Evolutionary conservation across 1,140 invertebrate species (phyloP), one percentile per base, ranked within the genome.

Genomic region (Rhagoletis pomonella): DNA sequence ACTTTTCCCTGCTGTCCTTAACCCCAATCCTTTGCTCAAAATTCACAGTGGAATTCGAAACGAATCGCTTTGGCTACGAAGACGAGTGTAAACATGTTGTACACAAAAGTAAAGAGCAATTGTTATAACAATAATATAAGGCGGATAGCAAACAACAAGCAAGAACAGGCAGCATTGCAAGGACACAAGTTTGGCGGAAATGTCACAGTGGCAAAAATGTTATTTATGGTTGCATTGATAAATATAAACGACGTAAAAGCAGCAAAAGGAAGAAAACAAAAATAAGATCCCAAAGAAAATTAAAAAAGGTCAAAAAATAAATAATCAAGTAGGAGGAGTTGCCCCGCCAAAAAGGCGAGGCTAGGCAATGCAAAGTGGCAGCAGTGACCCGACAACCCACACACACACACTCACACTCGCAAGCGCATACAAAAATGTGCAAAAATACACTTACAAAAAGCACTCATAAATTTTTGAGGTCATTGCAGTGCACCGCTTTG

Each of bases 391-490:
- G 17, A 62, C 17, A 62, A 62, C 10, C 10, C 69, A 12, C 47
- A 29, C n/a, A 81, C 47, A 55, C 73, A 55, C 47, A n/a, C 14
- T 0, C 29, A 29, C 69, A 12, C 47, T 10, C n/a, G 55, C 47
- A 55, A 44, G 19, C 47, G 1, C 50, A 55, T 10, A 55, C 50
- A 55, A 55, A 7, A 67, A 2, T n/a, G n/a, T n/a, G n/a, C n/a
- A 0, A 29, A 29, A 29, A 29, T 29, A 29, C 29, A 47, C 47
- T 19, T 14, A 81, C 12, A 29, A 19, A 19, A 4, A 17, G 67
- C 39, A 12, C 73, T 81, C 73, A 81, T 81, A 55, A 81, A 81
- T 81, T 81, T 81, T 29, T 81, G 17, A 55, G 73, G 17, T 81
- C 19, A 81, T 14, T 58, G 50, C 73, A 81, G 73, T 47, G 47